Conservation (phyloP, 2,888 invertebrate species). For the Tenthredo scrophulariae region DNA sequence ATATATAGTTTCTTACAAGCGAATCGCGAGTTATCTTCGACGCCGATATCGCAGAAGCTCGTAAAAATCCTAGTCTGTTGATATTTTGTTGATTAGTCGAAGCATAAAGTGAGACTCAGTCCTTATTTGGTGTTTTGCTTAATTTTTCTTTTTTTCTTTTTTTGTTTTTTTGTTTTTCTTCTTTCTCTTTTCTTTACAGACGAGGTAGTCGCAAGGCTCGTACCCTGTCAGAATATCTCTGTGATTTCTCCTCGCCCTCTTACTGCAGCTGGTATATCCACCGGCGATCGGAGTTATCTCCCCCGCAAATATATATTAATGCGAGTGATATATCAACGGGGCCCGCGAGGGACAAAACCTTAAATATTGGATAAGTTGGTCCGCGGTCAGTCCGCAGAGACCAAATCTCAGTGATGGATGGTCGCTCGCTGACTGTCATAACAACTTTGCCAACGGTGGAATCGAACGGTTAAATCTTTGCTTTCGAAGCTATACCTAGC, state of each 20-base stretch:
- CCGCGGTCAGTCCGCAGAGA: conserved; percentile 73
- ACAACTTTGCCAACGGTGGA: conserved; percentile 73
- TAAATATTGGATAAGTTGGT: conserved; percentile 78
- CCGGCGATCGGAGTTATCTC: conserved; percentile 67
- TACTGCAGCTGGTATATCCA: conserved; percentile 2
- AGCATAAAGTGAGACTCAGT: background rate
- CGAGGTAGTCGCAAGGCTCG: background rate
- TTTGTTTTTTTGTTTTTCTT: background rate
- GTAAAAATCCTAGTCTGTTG: background rate
- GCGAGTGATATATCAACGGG: conserved; percentile 77
- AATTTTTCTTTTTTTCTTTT: background rate
- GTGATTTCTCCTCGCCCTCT: conserved; percentile 16
- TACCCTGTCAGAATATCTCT: background rate
- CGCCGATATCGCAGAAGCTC: conserved; percentile 5
- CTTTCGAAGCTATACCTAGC: conserved; percentile 70
- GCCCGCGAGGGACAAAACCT: conserved; percentile 77
- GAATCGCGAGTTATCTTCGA: conserved; percentile 3
- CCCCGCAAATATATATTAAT: conserved; percentile 78
- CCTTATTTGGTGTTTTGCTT: background rate
- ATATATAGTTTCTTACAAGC: conserved; percentile 12
- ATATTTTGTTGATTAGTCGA: background rate
- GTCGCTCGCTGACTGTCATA: conserved; percentile 77
- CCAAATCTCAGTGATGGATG: conserved; percentile 77
- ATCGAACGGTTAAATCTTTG: conserved; percentile 75
- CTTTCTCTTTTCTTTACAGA: background rate